A percentile compares a stretch with the other conserved stretches of the same genome.
phyloP scores from a whole-genome alignment of 2,113 vertebrate species.

The Noctilio leporinus region DNA sequence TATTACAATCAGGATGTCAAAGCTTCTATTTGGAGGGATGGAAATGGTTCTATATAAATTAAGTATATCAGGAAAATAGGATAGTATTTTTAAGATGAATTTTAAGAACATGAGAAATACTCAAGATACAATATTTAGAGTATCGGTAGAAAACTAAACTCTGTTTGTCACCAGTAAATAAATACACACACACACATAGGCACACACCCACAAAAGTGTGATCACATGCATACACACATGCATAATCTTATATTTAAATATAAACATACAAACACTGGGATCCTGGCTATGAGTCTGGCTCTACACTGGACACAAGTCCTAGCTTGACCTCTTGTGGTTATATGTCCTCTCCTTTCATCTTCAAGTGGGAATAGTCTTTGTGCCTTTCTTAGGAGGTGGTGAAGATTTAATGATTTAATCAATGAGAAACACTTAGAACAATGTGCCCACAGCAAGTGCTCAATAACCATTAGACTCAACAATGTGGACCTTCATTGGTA shows the following conservation, averaged over 20 bases:
- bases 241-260: not conserved
- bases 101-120: not conserved
- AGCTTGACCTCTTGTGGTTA: not conserved
- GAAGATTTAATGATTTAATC: not conserved
- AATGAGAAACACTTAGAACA: not conserved
- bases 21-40: not conserved
- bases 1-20: not conserved
- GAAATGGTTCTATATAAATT: not conserved
- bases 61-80: not conserved
- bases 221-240: fast-evolving
- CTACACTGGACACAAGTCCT: not conserved
- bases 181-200: not conserved
- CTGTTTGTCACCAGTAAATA: not conserved
- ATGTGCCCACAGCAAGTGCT: fast-evolving
- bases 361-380: not conserved
- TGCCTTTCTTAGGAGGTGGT: not conserved
- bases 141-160: not conserved
- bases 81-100: not conserved
- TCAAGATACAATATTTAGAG: not conserved
- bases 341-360: not conserved
- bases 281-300: not conserved
- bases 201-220: not conserved
- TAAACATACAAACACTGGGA: not conserved
- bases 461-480: not conserved
- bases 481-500: fast-evolving